These are phyloP conservation scores for Latrodectus geometricus DNA, from an alignment of 1,140 invertebrate genomes.

Conservation along the genomic window DNA sequence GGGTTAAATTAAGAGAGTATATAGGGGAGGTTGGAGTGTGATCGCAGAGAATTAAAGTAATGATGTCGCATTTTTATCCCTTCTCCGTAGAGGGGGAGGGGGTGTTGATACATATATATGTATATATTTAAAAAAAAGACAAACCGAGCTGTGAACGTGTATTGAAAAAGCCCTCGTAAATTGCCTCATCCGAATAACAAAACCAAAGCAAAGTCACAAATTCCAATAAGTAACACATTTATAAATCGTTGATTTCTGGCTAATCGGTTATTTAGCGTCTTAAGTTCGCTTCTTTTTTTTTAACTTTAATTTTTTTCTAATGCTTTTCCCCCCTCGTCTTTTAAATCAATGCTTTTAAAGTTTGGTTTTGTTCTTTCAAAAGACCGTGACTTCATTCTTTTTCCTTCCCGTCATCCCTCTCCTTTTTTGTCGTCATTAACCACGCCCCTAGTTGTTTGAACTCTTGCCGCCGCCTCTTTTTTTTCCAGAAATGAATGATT, in stretches of 20 bases:
- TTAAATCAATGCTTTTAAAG: background rate
- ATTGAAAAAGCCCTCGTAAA: constrained; percentile 22
- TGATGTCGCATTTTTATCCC: constrained; percentile 43
- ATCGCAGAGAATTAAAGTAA: constrained; percentile 55
- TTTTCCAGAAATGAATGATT: too few relatives aligned
- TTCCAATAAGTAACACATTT: constrained; percentile 55
- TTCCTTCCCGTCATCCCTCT: background rate
- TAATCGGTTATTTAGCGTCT: constrained; percentile 60
- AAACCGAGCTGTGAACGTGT: background rate
- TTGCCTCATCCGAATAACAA: constrained; percentile 25
- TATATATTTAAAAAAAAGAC: too few relatives aligned
- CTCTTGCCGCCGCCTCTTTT: constrained; percentile 4
- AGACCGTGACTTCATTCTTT: background rate
- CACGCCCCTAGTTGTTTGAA: constrained; percentile 31
- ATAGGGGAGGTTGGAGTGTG: constrained; percentile 1
- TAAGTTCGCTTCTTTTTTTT: background rate
- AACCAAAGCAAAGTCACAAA: constrained; percentile 36
- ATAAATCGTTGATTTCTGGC: constrained; percentile 58
- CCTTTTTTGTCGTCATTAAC: constrained; percentile 27
- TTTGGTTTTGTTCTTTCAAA: constrained; percentile 30
- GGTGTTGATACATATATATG: background rate
- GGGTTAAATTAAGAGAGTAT: background rate
- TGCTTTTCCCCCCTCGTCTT: background rate
- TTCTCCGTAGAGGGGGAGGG: background rate
- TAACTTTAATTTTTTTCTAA: background rate